Percentiles rank a stretch among this genome's conserved stretches.
Conservation (phyloP, 2,888 invertebrate species). For the Alloplasta piceator region DNA sequence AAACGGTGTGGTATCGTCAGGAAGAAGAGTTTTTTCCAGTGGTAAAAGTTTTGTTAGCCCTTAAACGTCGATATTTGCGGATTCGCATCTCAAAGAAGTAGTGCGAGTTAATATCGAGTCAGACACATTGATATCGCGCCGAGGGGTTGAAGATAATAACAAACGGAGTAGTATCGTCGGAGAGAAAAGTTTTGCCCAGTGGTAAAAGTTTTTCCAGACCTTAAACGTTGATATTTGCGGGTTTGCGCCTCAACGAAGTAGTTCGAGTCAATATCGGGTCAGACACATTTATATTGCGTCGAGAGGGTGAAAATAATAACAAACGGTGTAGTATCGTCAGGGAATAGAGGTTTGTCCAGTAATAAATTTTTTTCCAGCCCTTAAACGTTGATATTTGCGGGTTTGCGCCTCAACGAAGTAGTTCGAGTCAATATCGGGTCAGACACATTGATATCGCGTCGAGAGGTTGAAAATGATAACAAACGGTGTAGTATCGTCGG, state of each 20-base stretch:
- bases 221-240: neutral
- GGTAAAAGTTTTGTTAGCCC: neutral
- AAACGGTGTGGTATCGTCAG: neutral
- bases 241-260: slow-evolving; percentile 10
- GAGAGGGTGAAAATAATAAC: neutral
- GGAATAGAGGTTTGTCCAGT: no score
- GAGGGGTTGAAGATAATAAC: neutral
- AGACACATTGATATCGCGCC: neutral
- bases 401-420: slow-evolving; percentile 10
- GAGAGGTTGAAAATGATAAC: neutral
- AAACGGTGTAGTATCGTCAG: neutral
- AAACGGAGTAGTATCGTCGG: neutral
- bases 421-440: no score
- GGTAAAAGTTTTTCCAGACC: no score
- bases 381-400: neutral
- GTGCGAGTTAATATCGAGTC: neutral
- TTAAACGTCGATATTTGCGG: neutral
- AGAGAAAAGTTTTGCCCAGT: no score
- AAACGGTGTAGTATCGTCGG: neutral
- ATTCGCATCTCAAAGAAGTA: slow-evolving; percentile 6
- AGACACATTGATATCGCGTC: no score
- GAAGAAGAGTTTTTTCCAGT: neutral
- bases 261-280: no score
- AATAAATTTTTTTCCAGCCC: no score
- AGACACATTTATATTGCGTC: no score